Evolutionary conservation across 2,888 invertebrate species (phyloP).

Genomic region (Sarcophaga variegata): DNA sequence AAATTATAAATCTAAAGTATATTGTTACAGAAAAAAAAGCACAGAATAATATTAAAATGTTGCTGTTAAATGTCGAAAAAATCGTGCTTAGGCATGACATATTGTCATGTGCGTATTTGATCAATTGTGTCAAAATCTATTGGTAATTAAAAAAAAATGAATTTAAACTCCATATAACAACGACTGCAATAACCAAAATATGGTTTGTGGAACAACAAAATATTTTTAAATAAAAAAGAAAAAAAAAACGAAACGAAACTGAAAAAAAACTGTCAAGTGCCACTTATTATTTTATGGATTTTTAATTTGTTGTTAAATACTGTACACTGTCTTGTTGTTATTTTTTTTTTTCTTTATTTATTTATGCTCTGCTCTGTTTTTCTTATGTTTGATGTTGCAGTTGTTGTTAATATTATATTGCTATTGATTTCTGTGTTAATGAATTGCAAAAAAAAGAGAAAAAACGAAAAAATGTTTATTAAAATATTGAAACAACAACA

Average conservation of each 20-base stretch:
- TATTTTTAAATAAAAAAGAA: constrained; percentile 1
- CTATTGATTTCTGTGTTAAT: constrained; percentile 24
- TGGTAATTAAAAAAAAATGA: constrained; percentile 49
- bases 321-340: constrained; percentile 17
- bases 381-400: background rate
- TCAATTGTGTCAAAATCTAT: constrained; percentile 68
- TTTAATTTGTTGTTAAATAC: constrained; percentile 65
- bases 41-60: constrained; percentile 55
- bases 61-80: constrained; percentile 66
- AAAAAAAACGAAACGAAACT: constrained; percentile 20
- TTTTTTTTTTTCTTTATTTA: background rate
- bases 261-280: constrained; percentile 55
- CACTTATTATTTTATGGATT: constrained; percentile 67
- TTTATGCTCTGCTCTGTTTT: background rate
- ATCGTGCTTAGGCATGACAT: constrained; percentile 69
- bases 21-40: constrained; percentile 17
- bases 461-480: constrained; percentile 22
- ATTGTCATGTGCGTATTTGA: constrained; percentile 70
- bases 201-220: background rate
- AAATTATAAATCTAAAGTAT: constrained; percentile 36
- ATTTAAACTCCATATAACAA: background rate
- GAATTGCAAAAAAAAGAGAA: background rate
- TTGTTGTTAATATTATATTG: too few species aligned
- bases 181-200: background rate
- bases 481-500: constrained; percentile 5